phyloP scores from a whole-genome alignment of 1,140 invertebrate species.

The Drosophila trapezifrons region DNA sequence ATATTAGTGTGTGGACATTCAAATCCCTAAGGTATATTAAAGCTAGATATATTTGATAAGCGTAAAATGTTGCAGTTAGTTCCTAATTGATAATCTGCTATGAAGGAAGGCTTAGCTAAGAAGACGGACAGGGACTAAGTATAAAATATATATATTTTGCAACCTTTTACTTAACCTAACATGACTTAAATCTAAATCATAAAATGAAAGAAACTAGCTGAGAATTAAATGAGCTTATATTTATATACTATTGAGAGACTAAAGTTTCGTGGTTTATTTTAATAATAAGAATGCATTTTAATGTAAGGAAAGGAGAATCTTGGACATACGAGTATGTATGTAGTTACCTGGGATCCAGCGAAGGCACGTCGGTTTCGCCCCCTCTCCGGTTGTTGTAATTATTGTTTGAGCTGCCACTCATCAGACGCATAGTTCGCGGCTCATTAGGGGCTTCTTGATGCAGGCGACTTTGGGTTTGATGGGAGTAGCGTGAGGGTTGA shows the following conservation, averaged over 20 bases:
- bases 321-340: too few species aligned
- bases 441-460: conserved; percentile 74
- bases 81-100: too few species aligned
- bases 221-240: background rate
- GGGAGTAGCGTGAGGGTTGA: conserved; percentile 70
- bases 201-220: background rate
- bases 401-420: conserved; percentile 55
- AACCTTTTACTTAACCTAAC: too few species aligned
- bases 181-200: background rate
- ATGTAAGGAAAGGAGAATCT: background rate
- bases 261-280: background rate
- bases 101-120: too few species aligned
- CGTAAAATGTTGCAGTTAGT: too few species aligned
- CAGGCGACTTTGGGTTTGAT: conserved; percentile 68
- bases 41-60: too few species aligned
- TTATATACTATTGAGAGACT: background rate
- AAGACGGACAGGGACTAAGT: too few species aligned
- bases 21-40: background rate
- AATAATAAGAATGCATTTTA: background rate
- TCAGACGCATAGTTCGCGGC: conserved; percentile 66
- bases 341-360: conserved; percentile 78
- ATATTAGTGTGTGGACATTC: background rate
- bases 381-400: conserved; percentile 55
- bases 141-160: too few species aligned
- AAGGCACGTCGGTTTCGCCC: conserved; percentile 50